These are phyloP conservation scores for Deroplatys truncata DNA, from an alignment of 2,888 invertebrate species.

Conservation along the genomic window DNA sequence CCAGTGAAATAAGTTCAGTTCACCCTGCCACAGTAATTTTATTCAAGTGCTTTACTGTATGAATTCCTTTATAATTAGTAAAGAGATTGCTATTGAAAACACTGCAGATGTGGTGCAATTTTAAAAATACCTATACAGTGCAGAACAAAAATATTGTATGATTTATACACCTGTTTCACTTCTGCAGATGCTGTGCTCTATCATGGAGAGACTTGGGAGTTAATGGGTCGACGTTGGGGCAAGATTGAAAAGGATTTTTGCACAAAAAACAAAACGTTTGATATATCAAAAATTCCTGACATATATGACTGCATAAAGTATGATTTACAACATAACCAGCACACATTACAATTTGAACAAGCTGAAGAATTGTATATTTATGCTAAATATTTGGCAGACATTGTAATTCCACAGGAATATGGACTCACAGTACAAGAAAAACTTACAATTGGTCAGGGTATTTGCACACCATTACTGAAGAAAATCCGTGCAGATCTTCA, in stretches of 20 bases:
- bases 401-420: slow-evolving; percentile 99
- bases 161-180: not conserved
- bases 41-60: no score
- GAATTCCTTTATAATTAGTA: no score
- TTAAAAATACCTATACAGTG: no score
- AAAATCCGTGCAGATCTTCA: slow-evolving; percentile 94
- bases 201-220: slow-evolving; percentile 98
- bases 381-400: slow-evolving; percentile 95
- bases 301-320: slow-evolving; percentile 99
- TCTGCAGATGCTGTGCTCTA: slow-evolving; percentile 81
- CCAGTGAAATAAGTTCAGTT: no score
- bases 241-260: slow-evolving; percentile 98
- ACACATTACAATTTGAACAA: slow-evolving; percentile 86
- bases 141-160: not conserved
- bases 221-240: slow-evolving; percentile 96
- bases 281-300: slow-evolving; percentile 98
- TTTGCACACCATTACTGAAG: slow-evolving; percentile 92
- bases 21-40: no score
- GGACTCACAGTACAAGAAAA: slow-evolving; percentile 95
- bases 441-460: slow-evolving; percentile 92
- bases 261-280: slow-evolving; percentile 86
- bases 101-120: no score
- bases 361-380: slow-evolving; percentile 92
- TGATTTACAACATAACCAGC: slow-evolving; percentile 96
- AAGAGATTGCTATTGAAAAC: no score